phyloP scores from a whole-genome alignment of 1,140 invertebrate species.

The Dinothrombium tinctorium region DNA sequence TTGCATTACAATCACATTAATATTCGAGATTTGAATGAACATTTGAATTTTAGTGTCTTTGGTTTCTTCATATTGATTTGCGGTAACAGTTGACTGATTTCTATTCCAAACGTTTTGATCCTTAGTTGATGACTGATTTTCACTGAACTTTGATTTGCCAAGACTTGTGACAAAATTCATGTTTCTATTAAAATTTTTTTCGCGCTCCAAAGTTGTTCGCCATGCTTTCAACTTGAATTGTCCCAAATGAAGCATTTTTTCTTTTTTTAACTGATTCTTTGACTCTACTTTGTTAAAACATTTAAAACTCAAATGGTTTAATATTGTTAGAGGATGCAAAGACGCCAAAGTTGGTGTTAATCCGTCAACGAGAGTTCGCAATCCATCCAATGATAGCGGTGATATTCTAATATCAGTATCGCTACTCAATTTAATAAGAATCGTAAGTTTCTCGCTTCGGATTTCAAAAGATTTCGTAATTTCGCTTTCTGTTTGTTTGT shows the following conservation, averaged over 20 bases:
- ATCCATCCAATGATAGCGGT: slow-evolving; percentile 64
- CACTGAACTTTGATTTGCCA: background rate
- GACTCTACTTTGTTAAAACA: slow-evolving; percentile 59
- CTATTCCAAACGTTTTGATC: background rate
- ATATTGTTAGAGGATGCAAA: slow-evolving; percentile 62
- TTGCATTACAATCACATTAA: slow-evolving; percentile 75
- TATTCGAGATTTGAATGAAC: slow-evolving; percentile 50
- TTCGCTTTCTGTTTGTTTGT: background rate
- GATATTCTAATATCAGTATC: slow-evolving; percentile 74
- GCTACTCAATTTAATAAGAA: slow-evolving; percentile 26
- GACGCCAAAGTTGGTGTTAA: slow-evolving; percentile 56
- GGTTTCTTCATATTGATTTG: slow-evolving; percentile 47
- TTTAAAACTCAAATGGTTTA: slow-evolving; percentile 64
- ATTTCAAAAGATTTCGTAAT: slow-evolving; percentile 4
- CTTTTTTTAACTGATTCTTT: slow-evolving; percentile 65
- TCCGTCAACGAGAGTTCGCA: slow-evolving; percentile 66
- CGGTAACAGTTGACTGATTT: slow-evolving; percentile 7
- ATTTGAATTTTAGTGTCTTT: slow-evolving; percentile 54
- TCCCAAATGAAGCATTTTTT: slow-evolving; percentile 40
- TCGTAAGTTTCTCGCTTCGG: slow-evolving; percentile 21
- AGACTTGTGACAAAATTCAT: background rate
- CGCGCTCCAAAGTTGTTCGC: slow-evolving; percentile 6
- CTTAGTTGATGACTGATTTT: background rate
- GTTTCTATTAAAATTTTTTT: slow-evolving; percentile 2
- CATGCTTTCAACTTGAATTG: slow-evolving; percentile 24